These are phyloP conservation scores for Premnoplex brunnescens DNA, from an alignment of 2,797 vertebrate genomes.

Conservation along the genomic window DNA sequence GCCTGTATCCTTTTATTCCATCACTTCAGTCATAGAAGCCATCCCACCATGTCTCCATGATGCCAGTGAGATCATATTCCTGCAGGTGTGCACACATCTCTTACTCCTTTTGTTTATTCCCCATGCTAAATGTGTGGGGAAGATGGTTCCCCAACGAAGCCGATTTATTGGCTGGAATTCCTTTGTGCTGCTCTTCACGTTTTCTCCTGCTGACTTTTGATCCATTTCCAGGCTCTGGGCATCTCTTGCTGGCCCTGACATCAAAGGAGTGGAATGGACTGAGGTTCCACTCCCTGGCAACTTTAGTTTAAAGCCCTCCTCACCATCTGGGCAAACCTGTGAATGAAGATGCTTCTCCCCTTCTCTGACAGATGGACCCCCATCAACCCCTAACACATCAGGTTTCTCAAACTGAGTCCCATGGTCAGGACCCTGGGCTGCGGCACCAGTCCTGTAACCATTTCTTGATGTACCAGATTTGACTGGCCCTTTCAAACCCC, in stretches of 20 bases:
- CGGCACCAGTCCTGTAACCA: not conserved
- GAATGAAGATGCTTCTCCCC: fast-evolving
- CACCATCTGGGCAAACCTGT: not conserved
- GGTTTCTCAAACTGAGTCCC: not conserved
- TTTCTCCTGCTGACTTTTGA: not conserved
- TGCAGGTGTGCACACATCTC: not conserved
- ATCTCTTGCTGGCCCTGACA: not conserved
- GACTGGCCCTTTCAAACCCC: not conserved
- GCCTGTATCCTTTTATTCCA: not conserved
- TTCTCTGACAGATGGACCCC: not conserved
- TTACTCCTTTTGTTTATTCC: not conserved
- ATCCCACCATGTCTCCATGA: not conserved
- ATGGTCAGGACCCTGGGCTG: not conserved
- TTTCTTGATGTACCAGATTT: not conserved
- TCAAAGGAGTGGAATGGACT: not conserved
- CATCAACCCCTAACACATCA: not conserved
- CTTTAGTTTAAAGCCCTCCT: not conserved
- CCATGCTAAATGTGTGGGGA: not conserved
- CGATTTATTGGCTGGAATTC: not conserved
- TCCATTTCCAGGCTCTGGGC: not conserved
- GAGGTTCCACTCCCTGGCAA: not conserved
- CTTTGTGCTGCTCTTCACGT: not conserved
- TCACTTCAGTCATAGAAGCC: not conserved
- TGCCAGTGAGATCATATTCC: not conserved
- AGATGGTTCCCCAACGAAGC: not conserved